Conservation (phyloP, 1,140 invertebrate genomes). For the Trachelipus rathkii region DNA sequence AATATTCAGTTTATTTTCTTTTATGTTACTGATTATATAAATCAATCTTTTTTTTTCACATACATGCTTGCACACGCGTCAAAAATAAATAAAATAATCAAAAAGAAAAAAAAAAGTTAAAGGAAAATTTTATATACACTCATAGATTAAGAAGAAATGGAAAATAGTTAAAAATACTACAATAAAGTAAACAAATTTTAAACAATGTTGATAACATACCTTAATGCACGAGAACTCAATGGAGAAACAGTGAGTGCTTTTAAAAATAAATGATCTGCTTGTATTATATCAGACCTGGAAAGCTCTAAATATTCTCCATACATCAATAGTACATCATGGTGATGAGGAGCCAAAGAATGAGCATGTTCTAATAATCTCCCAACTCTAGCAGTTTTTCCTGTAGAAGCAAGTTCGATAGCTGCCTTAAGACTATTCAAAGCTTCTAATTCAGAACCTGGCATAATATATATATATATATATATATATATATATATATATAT, state of each 20-base stretch:
- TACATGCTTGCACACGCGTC: too few species aligned
- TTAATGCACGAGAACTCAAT: not conserved
- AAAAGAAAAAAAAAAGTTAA: too few species aligned
- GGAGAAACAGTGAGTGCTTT: not conserved
- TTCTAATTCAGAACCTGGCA: not conserved
- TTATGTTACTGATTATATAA: too few species aligned
- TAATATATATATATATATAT: not conserved
- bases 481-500: too few species aligned
- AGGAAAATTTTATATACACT: too few species aligned
- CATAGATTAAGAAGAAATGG: too few species aligned
- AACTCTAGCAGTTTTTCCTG: not conserved
- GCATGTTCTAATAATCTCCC: not conserved
- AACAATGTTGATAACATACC: not conserved
- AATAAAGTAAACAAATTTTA: too few species aligned
- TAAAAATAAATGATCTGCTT: not conserved
- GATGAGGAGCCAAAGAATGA: not conserved
- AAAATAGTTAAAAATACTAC: too few species aligned
- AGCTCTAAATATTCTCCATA: not conserved
- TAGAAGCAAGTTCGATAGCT: not conserved
- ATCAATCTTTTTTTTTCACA: too few species aligned
- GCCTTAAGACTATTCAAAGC: constrained; percentile 3
- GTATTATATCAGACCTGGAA: not conserved
- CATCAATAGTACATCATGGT: not conserved
- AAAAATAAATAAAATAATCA: too few species aligned
- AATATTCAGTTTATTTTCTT: too few species aligned